These are phyloP conservation scores for Tiliacea citrago DNA, from an alignment of 2,888 invertebrate species.

Conservation along the genomic window DNA sequence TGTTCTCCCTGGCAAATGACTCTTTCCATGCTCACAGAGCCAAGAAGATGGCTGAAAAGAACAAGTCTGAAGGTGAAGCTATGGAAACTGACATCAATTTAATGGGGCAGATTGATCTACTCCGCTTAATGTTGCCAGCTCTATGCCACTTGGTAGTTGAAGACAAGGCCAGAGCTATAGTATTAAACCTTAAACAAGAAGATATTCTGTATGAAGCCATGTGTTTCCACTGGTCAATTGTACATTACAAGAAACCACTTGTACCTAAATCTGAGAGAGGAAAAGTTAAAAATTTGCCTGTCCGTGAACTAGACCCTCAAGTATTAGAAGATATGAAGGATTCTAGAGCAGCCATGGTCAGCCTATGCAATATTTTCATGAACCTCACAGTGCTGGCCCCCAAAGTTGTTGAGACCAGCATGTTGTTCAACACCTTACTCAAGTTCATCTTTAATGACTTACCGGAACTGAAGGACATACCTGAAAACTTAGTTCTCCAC, in stretches of 20 bases:
- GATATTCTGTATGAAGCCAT: constrained; percentile 95
- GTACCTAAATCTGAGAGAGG: constrained; percentile 95
- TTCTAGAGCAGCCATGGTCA: constrained; percentile 95
- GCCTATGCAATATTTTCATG: constrained; percentile 97
- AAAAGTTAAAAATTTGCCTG: constrained; percentile 94
- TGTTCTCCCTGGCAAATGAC: constrained; percentile 95
- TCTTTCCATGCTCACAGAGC: constrained; percentile 94
- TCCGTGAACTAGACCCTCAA: constrained; percentile 93
- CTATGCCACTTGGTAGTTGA: constrained; percentile 98
- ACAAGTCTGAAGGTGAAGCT: constrained; percentile 90
- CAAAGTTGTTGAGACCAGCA: constrained; percentile 94
- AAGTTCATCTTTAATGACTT: constrained; percentile 96
- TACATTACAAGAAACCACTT: constrained; percentile 95
- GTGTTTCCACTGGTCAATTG: constrained; percentile 96
- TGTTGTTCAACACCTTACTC: constrained; percentile 94
- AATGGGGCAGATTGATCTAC: constrained; percentile 92
- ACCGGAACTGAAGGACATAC: constrained; percentile 95
- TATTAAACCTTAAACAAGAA: constrained; percentile 95
- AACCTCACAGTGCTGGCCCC: constrained; percentile 97
- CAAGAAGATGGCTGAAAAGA: constrained; percentile 92
- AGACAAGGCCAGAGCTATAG: constrained; percentile 95
- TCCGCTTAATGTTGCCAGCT: constrained; percentile 96
- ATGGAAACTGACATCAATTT: constrained; percentile 86
- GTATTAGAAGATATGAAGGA: constrained; percentile 95
- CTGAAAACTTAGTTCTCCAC: constrained; percentile 96